A percentile compares a stretch with the other conserved stretches of the same genome.
phyloP scores from a whole-genome alignment of 1,140 invertebrate genomes.

The Myzus persicae region DNA sequence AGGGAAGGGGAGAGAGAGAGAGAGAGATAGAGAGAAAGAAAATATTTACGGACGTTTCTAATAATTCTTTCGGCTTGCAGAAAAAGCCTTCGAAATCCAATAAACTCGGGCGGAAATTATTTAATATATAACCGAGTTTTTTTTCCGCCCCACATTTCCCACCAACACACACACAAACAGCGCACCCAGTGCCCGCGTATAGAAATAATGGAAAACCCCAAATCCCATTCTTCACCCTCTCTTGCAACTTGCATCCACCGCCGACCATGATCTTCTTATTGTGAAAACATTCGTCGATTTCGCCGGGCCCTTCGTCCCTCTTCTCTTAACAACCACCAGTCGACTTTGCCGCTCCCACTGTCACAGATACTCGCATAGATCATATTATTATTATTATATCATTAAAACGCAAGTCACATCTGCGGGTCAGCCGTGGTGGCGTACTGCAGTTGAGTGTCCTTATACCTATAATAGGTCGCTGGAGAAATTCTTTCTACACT shows the following conservation, averaged over 20 bases:
- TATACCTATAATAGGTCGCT: too few relatives aligned
- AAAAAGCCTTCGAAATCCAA: constrained; percentile 38
- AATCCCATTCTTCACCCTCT: neutral
- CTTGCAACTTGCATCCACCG: neutral
- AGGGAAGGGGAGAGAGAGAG: too few relatives aligned
- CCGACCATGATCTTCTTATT: neutral
- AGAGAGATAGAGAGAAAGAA: neutral
- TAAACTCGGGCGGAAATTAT: constrained; percentile 43
- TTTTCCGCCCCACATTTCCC: neutral
- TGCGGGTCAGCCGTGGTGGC: too few relatives aligned
- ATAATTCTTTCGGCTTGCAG: neutral
- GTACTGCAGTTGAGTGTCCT: too few relatives aligned
- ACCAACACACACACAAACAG: neutral
- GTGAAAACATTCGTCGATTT: constrained; percentile 35
- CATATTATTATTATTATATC: neutral
- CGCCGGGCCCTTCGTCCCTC: too few relatives aligned
- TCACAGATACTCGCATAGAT: too few relatives aligned
- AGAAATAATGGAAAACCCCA: constrained; percentile 31
- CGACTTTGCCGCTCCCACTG: neutral
- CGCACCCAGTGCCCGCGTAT: neutral
- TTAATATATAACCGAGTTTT: constrained; percentile 33
- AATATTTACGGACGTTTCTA: neutral
- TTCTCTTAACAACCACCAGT: neutral
- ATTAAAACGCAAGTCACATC: neutral
- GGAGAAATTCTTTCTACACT: too few relatives aligned